A percentile compares a stretch with the other conserved stretches of the same genome.
These are phyloP conservation scores for Meteorus colon DNA, from an alignment of 2,888 invertebrate genomes.

Conservation along the genomic window DNA sequence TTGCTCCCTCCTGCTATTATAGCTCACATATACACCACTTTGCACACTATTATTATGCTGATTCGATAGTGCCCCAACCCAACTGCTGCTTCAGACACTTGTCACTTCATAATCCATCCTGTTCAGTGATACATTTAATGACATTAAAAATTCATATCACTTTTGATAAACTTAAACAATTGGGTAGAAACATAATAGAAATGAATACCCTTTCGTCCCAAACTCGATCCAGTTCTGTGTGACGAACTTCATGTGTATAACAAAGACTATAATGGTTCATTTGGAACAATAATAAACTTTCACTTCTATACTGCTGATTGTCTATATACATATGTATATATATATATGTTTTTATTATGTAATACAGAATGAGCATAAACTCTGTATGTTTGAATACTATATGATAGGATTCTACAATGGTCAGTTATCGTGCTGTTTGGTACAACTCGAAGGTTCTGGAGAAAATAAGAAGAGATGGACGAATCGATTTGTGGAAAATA, in stretches of 20 bases:
- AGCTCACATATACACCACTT: not conserved
- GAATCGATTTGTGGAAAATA: not conserved
- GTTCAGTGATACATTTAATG: not conserved
- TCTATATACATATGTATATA: not conserved
- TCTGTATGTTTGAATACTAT: not conserved
- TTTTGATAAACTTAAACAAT: not conserved
- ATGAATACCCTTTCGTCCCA: not conserved
- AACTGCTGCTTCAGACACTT: slow-evolving; percentile 3
- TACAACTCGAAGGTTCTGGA: not conserved
- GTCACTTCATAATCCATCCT: not conserved
- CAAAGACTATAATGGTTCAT: not conserved
- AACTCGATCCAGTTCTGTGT: not conserved
- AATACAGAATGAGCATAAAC: not conserved
- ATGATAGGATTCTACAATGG: not conserved
- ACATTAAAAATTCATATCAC: not conserved
- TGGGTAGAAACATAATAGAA: not conserved
- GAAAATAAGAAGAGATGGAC: not conserved
- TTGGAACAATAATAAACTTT: not conserved
- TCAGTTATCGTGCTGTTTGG: not conserved
- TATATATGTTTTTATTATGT: not conserved
- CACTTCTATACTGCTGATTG: not conserved
- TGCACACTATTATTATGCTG: slow-evolving; percentile 1
- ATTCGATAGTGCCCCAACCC: not conserved
- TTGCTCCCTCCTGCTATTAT: not conserved
- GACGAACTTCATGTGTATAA: not conserved